Base-by-base conservation (phyloP, 2,113 vertebrate species). In the Onychorhynchus coronatus region DNA sequence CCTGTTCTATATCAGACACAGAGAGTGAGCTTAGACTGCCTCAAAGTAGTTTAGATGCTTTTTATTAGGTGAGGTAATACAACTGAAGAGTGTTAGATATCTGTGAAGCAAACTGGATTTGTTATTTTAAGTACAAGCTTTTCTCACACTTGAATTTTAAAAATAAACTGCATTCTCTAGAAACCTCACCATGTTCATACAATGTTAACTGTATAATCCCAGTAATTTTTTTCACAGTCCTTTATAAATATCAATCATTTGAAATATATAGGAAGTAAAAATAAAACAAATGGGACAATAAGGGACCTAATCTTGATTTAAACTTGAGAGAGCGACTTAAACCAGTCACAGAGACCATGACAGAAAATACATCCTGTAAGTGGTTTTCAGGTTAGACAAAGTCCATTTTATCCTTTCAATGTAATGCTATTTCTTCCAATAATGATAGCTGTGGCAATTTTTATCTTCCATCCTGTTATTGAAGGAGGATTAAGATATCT, bases 401-500 rank as follows among this genome's bases (percentile, higher is more conserved):
- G 88, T 86, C 79, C n/a, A 91, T 92, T 95, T 93, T 52, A 94
- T 66, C 85, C 91, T 95, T 93, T 85, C 81, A 70, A 63, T 91
- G 93, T 77, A 92, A 95, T 72, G 73, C 49, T 86, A 75, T 93
- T 96, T 96, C 79, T 96, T 84, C 75, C 90, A 84, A 66, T 95
- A 94, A 92, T 72, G 88, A 94, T 56, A 94, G 65, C 71, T 77
- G 20, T 50, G 53, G 88, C 88, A 95, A 91, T 94, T 96, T 96
- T 62, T 86, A 77, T 71, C 56, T 94, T 61, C 82, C 72, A 63
- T 92, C 93, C 90, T 72, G 59, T 92, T 97, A 95, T 19, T 94
- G 88, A 95, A 84, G 79, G 47, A 77, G 39, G 93, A 96, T 96
- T 96, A 97, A 86, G 92, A 95, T 92, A 93, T 88, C 96, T 95